Base-by-base conservation (phyloP, 2,797 vertebrate genomes). In the Poecilia gillii region DNA sequence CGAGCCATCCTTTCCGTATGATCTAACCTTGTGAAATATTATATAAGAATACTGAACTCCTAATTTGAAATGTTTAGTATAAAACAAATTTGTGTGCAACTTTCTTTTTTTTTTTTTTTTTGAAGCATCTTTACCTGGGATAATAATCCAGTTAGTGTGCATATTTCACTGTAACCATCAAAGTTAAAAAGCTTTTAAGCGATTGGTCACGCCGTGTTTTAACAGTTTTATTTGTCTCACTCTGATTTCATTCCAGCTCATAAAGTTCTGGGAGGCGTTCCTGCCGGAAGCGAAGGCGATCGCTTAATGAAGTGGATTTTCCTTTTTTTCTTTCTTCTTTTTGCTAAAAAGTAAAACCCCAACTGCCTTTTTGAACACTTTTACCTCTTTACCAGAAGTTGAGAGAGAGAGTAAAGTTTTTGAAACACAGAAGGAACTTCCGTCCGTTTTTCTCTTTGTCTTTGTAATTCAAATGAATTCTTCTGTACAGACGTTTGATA, bases 241-340 rank as follows among this genome's bases (percentile, higher is more conserved):
- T 13, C 72, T 77, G 6, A 47, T 81, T 88, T 47, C 88, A 3
- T 91, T 85, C 3, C 94, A 99, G 98, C 95, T 98, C 68, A 97
- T 98, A 84, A 99, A 98, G 93, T 99, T 97, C 85, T 99, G 98
- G 98, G 98, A 99, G 92, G 97, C 97, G 0, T 99, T 99, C 94
- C 95, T 99, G 72, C 98, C 98, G 0, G 98, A 99, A 92, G 98
- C 98, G 2, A 99, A 98, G 94, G 97, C 97, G 45, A 99, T 99
- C 92, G 99, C 97, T 79, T 99, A 97, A 97, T 74, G 31, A 91
- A 90, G 92, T 86, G 78, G 74, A 82, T 84, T 64, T 49, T 86
- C 4, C 84, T 62, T 80, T 6, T 86, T 84, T 74, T 70, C 55
- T 4, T 31, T 14, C 4, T 71, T 7, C 85, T 73, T 81, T 4